Base-by-base conservation (phyloP, 2,888 invertebrate species). In the Venustoraphidia nigricollis region DNA sequence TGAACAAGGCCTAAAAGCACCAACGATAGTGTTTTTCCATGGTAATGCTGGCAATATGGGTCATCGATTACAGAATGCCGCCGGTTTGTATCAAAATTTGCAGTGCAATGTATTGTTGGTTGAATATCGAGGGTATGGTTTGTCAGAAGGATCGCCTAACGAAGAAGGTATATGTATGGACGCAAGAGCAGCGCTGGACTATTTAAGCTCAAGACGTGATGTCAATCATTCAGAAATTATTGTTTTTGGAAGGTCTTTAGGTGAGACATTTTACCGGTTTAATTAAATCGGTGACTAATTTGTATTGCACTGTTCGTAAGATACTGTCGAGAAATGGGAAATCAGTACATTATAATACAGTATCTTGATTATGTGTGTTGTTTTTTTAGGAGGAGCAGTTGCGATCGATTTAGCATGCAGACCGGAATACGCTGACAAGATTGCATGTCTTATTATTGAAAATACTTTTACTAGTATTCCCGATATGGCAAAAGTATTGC, bases 11-110 rank as follows among this genome's bases (percentile, higher is more conserved):
- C 76, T 77, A 55, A 73, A 76, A 58, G 79, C 77, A 46, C 89
- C 91, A 0, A 94, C 94, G 9, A 71, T 95, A 60, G 69, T 95
- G 45, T 93, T 88, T 67, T 81, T 95, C 54, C 95, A 96, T 71
- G 95, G 95, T 8, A 96, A 95, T 76, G 95, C 95, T 46, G 95
- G 95, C 10, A 96, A 95, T 64, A 90, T 95, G 77, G 95, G 95
- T 0, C 94, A 95, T 63, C 81, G 86, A 54, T 70, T 95, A 58
- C 81, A 85, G 58, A 94, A 94, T 70, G 85, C 85, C n/a, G 81
- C 82, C 55, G 90, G 87, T 5, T 73, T 95, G 50, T 91, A 83
- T 65, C 79, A 84, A 57, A 79, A 83, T 59, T 69, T 91, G 47
- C 79, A 82, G 54, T 86, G 88, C 55, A 95, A 96, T 64, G 76